Evolutionary conservation across 2,113 vertebrate species (phyloP), one percentile per base, ranked within the genome.

Genomic region (Turnix velox): DNA sequence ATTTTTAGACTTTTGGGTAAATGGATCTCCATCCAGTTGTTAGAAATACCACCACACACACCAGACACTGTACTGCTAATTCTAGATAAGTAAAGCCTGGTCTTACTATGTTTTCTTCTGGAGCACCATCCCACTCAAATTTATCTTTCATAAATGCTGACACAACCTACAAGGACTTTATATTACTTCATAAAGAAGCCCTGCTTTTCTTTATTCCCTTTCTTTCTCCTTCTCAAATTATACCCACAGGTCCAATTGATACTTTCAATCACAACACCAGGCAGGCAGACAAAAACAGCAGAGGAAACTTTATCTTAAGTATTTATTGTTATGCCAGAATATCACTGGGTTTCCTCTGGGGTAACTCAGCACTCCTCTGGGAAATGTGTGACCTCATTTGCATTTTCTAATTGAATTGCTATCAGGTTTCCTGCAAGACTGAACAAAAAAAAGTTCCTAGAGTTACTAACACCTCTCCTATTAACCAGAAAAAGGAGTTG

Each of bases 321-420:
- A 93, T 97, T 96, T 95, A 95, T 95, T 79, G 91, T 61, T 93
- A 83, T 97, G 95, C 95, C 49, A 19, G 94, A 94, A 91, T 63
- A 84, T 75, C 27, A 58, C 81, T 93, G 55, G 2, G 62, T 52
- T 93, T 94, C 90, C 97, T 96, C 40, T 66, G 95, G 97, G 92
- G 94, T 95, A 74, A 90, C 73, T 77, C 94, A 10, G 84, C 37
- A 48, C 94, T 97, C 96, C 79, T 19, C 71, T 88, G 97, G 97
- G 97, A 97, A 97, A 94, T 91, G 74, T 91, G 92, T 87, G 97
- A 94, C 97, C 96, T 97, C 96, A 97, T 98, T 97, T 98, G 97
- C 98, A 98, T 98, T 98, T 97, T 96, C 97, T 98, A 98, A 98
- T 98, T 98, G 98, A 98, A 98, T 93, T 96, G 97, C 97, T 98